Percentiles rank a stretch among this genome's conserved stretches.
phyloP scores from a whole-genome alignment of 2,888 invertebrate species.

The Prosopocoilus inquinatus region DNA sequence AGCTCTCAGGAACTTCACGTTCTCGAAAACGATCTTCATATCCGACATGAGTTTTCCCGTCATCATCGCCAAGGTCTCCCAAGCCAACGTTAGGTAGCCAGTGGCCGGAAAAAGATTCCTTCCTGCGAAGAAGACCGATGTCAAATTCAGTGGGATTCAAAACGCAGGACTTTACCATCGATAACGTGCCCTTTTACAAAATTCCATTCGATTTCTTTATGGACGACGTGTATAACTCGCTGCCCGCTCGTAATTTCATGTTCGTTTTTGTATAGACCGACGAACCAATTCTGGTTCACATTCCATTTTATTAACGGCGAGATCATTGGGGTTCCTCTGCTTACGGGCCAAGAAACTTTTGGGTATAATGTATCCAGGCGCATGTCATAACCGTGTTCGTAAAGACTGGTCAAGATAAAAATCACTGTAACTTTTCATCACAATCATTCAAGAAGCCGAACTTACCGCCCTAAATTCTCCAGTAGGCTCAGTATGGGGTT shows the following conservation, averaged over 20 bases:
- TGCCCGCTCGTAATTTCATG: conserved; percentile 69
- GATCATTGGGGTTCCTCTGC: conserved; percentile 80
- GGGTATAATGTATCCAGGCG: conserved; percentile 77
- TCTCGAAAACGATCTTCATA: conserved; percentile 57
- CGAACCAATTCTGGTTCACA: conserved; percentile 74
- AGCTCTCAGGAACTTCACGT: conserved; percentile 60
- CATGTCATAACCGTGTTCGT: conserved; percentile 73
- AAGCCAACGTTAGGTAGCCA: conserved; percentile 52
- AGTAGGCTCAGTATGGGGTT: conserved; percentile 1
- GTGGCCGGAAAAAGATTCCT: conserved; percentile 60
- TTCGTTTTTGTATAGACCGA: conserved; percentile 66
- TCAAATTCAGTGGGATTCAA: neutral
- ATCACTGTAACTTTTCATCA: neutral
- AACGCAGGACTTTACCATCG: conserved; percentile 63
- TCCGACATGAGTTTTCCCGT: conserved; percentile 44
- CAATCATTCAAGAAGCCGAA: neutral
- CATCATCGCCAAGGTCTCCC: conserved; percentile 56
- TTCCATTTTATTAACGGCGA: conserved; percentile 86
- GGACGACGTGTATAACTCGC: conserved; percentile 58
- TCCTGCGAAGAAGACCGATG: conserved; percentile 36
- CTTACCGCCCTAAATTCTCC: conserved; percentile 9
- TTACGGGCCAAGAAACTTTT: conserved; percentile 75
- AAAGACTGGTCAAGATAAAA: conserved; percentile 57
- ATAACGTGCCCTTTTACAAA: conserved; percentile 79
- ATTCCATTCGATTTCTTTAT: conserved; percentile 65